A percentile compares a stretch with the other conserved stretches of the same genome.
phyloP scores from a whole-genome alignment of 2,797 vertebrate species.

The Chromobotia macracanthus region DNA sequence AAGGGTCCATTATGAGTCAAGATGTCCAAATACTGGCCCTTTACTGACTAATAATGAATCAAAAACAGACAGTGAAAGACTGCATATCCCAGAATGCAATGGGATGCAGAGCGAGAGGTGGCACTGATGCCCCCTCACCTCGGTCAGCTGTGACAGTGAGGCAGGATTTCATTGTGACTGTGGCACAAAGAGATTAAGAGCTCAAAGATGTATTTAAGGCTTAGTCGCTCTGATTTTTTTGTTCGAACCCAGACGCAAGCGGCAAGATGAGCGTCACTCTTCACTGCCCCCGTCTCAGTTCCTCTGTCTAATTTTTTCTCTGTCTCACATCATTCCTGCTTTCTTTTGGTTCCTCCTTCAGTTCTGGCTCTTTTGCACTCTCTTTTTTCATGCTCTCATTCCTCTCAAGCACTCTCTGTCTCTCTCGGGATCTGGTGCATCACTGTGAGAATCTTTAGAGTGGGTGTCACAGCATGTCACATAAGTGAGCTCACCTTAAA shows the following conservation, averaged over 20 bases:
- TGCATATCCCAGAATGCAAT: conserved; percentile 3
- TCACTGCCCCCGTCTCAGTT: neutral
- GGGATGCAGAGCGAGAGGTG: conserved; percentile 40
- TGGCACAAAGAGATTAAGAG: conserved; percentile 74
- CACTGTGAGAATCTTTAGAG: neutral
- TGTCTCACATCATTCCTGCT: neutral
- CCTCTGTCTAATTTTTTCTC: neutral
- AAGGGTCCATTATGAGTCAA: no score
- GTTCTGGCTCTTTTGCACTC: neutral
- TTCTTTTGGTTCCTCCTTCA: conserved; percentile 5
- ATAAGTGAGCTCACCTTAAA: neutral
- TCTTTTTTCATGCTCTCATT: neutral
- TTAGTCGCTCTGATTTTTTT: conserved; percentile 72
- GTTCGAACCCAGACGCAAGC: conserved; percentile 61
- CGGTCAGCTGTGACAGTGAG: conserved; percentile 71
- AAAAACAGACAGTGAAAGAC: neutral
- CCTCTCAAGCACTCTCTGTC: neutral
- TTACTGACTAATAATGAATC: neutral
- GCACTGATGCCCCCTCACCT: conserved; percentile 40
- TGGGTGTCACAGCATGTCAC: neutral
- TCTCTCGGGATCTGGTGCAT: neutral
- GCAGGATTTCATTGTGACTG: conserved; percentile 75
- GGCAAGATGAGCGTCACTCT: conserved; percentile 47
- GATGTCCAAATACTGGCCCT: neutral
- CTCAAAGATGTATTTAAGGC: conserved; percentile 79